Conservation (phyloP, 2,888 invertebrate genomes). For the Glaucopsyche alexis region DNA sequence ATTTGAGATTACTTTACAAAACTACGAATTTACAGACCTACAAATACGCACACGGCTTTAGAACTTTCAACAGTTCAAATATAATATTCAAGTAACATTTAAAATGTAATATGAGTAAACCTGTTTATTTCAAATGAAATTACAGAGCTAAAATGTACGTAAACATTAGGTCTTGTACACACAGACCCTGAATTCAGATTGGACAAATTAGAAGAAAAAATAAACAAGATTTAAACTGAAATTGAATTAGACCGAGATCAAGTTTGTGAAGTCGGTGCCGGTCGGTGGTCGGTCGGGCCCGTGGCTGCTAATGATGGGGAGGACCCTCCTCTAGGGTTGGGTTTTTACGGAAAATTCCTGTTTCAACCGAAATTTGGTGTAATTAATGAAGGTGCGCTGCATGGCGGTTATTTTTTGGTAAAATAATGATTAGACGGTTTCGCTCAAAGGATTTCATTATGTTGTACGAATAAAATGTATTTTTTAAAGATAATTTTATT, state of each 20-base stretch:
- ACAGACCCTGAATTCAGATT: conserved; percentile 42
- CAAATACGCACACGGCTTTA: neutral
- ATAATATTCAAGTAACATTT: neutral
- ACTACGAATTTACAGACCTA: neutral
- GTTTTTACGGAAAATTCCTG: conserved; percentile 18
- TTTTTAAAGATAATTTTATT: neutral
- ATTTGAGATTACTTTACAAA: neutral
- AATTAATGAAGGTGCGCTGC: conserved; percentile 62
- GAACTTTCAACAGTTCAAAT: neutral
- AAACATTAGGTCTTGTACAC: conserved; percentile 14
- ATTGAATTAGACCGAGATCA: conserved; percentile 72
- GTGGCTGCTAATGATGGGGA: conserved; percentile 60
- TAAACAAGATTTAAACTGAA: conserved; percentile 74
- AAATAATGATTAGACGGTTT: conserved; percentile 52
- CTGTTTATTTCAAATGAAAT: neutral
- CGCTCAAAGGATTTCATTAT: conserved; percentile 30
- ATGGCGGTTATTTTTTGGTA: conserved; percentile 45
- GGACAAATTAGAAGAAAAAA: conserved; percentile 61
- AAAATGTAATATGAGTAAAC: neutral
- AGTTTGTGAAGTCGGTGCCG: conserved; percentile 50
- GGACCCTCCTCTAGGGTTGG: conserved; percentile 28
- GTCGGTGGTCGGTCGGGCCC: conserved; percentile 41
- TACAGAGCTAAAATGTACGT: neutral
- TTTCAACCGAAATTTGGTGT: conserved; percentile 48
- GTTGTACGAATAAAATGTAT: neutral